Evolutionary conservation across 1,140 invertebrate genomes (phyloP).

Genomic region (Temnothorax longispinosus): DNA sequence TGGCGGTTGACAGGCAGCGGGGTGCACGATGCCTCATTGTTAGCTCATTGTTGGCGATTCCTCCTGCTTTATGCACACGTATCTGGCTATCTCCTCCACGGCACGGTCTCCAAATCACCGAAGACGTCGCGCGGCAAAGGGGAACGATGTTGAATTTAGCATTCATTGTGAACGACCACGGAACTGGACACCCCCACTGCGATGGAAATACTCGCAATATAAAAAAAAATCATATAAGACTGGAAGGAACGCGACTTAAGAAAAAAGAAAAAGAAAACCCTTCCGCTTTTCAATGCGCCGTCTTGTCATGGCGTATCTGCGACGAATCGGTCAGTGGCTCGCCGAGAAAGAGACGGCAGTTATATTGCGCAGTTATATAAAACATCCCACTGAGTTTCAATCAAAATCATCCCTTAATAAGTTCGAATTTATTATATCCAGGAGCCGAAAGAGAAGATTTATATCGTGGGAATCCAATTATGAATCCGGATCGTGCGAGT

Average conservation of each 20-base stretch:
- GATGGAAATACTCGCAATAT: constrained; percentile 54
- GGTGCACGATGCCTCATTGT: constrained; percentile 75
- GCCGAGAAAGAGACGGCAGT: constrained; percentile 23
- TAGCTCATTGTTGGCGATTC: constrained; percentile 79
- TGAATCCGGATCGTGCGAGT: neutral
- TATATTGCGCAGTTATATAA: neutral
- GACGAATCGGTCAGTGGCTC: constrained; percentile 54
- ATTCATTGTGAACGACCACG: constrained; percentile 66
- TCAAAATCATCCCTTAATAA: constrained; percentile 2
- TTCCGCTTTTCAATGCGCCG: constrained; percentile 36
- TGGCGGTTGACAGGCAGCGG: constrained; percentile 66
- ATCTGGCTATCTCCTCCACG: constrained; percentile 59
- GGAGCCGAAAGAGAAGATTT: neutral
- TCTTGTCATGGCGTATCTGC: constrained; percentile 49
- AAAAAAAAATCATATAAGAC: constrained; percentile 35
- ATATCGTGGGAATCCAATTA: constrained; percentile 36
- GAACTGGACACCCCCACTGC: constrained; percentile 66
- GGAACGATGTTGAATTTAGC: constrained; percentile 69
- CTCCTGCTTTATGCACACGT: constrained; percentile 67
- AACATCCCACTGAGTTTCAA: constrained; percentile 19
- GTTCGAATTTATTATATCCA: constrained; percentile 1
- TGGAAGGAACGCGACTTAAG: neutral
- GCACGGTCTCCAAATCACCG: constrained; percentile 20
- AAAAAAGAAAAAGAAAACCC: constrained; percentile 6
- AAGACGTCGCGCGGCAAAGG: constrained; percentile 24